Base-by-base conservation (phyloP, 2,797 vertebrate genomes). In the Dipus sagitta region DNA sequence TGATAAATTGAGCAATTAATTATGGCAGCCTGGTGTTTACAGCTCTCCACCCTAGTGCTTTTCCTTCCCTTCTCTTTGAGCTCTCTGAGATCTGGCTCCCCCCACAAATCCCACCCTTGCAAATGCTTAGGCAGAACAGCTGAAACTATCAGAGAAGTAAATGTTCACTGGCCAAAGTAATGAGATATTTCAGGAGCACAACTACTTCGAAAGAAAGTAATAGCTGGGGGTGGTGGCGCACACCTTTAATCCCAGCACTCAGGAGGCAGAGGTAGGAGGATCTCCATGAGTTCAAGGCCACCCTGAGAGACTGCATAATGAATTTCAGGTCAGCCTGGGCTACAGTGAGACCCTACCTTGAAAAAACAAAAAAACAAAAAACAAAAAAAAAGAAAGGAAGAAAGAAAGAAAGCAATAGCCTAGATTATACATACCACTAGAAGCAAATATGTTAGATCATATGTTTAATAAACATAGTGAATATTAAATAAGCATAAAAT, bases 91-190 rank as follows among this genome's bases (percentile, higher is more conserved):
- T 86, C 70, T 89, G 54, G 75, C 38, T 88, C 64, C 26, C 62
- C 21, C 86, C 6, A 47, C 47, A 47, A 5, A 47, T 11, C 47
- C 47, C 11, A 47, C 47, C 47, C 47, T 71, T 83, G 34, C 65
- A 76, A 68, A 80, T 74, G 42, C 76, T 75, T 90, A 90, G 32
- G 80, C n/a, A 81, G 54, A 85, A 32, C 32, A 93, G 54, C 38
- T 90, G 88, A 94, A 84, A 89, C 18, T 14, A 34, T 91, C 84
- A 60, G 77, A 95, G 75, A 96, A 95, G 75, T 82, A 70, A 47
- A 88, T 14, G 7, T 38, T 92, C 67, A 72, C 1, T 90, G n/a
- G 71, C n/a, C 65, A 85, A 85, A 90, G 65, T 64, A 88, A 91
- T 86, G 79, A 92, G 84, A 83, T 13, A 70, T 67, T 28, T 78